Base-by-base conservation (phyloP, 2,888 invertebrate species). In the Xestia sexstrigata region DNA sequence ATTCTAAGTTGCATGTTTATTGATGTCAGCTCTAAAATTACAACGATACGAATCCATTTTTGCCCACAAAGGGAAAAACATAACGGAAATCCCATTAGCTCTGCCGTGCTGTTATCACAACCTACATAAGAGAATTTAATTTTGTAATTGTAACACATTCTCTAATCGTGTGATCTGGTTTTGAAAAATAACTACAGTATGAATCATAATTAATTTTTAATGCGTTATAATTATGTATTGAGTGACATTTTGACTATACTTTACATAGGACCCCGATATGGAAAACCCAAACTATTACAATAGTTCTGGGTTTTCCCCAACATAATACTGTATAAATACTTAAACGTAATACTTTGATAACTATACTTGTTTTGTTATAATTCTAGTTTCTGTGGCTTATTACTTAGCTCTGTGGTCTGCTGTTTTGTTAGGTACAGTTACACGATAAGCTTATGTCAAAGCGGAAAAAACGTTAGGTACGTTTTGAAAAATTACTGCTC, bases 31-130 rank as follows among this genome's bases (percentile, higher is more conserved):
- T 58, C 35, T 65, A 70, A 58, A 75, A 69, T 45, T 63, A 77
- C 35, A 77, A 83, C 80, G 74, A 75, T 73, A 76, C 73, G 69
- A 66, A 70, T 77, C 70, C 70, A 80, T 85, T 82, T 77, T 82
- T 82, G 74, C 65, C 75, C 72, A 79, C 70, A 81, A 84, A 81
- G 70, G 86, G 84, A 78, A 88, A 87, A 87, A 81, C 62, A 35
- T 77, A 88, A 74, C 85, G 88, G 88, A 86, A 89, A 89, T 89
- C 76, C 87, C 86, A 83, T 85, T 82, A 77, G 79, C 65, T 83
- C 76, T 78, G 79, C 78, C 77, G 76, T 60, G 74, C 63, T 78
- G 88, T 88, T 90, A 90, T 90, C 89, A 81, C 78, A 88, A 89
- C 89, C 88, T 89, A 90, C 83, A 87, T 87, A 73, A 39, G 42